phyloP scores from a whole-genome alignment of 2,797 vertebrate species.

The Danio choprae region DNA sequence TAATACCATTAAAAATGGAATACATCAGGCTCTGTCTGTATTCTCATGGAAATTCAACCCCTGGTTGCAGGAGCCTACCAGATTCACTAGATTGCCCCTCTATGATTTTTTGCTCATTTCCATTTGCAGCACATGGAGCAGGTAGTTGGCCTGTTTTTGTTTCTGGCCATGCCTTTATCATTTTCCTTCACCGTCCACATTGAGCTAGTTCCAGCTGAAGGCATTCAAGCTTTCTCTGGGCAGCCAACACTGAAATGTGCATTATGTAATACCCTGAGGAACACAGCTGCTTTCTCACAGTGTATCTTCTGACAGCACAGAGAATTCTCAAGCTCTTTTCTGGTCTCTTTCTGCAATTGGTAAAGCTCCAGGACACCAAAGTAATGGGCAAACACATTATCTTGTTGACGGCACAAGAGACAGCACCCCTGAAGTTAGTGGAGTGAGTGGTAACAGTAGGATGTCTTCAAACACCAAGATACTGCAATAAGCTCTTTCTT shows the following conservation, averaged over 20 bases:
- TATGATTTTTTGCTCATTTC: conserved; percentile 9
- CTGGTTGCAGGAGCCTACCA: background rate
- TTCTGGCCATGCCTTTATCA: conserved; percentile 10
- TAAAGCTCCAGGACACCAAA: conserved; percentile 40
- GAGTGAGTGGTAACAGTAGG: conserved; percentile 31
- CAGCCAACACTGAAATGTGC: conserved; percentile 46
- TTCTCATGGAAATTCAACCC: background rate
- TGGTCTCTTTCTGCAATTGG: conserved; percentile 15
- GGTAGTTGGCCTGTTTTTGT: conserved; percentile 30
- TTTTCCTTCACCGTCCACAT: conserved; percentile 6
- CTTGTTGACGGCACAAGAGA: background rate
- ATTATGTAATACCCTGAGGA: conserved; percentile 74
- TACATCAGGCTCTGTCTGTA: conserved; percentile 8
- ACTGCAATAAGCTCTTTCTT: background rate
- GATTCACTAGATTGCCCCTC: conserved; percentile 4
- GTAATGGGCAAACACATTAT: conserved; percentile 33
- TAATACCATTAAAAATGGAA: conserved; percentile 59
- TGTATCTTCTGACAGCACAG: conserved; percentile 30
- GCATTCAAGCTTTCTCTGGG: conserved; percentile 49
- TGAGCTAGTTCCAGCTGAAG: conserved; percentile 51
- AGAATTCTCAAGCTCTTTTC: conserved; percentile 36
- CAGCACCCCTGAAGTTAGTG: conserved; percentile 9
- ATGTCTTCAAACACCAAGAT: conserved; percentile 26
- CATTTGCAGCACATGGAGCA: background rate
- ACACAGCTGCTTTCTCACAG: conserved; percentile 72